A percentile compares a stretch with the other conserved stretches of the same genome.
Conservation (phyloP, 2,888 invertebrate genomes). For the Calliphora vomitoria region DNA sequence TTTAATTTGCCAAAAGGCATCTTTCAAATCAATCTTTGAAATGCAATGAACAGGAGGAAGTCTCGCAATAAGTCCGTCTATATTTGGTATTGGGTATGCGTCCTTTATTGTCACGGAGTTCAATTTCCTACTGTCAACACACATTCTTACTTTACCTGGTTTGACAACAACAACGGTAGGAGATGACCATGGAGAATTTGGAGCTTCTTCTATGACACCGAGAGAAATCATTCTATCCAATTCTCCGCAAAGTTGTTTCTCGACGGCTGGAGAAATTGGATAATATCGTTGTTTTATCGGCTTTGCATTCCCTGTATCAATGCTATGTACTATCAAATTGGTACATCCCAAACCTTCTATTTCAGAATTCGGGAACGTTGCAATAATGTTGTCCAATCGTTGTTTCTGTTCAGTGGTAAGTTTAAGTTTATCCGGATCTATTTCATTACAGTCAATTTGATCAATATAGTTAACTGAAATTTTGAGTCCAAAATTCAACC, state of each 20-base stretch:
- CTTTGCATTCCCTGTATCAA: too few species aligned
- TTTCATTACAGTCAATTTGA: too few species aligned
- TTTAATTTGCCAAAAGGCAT: too few species aligned
- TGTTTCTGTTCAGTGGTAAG: too few species aligned
- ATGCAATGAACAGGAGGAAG: background rate
- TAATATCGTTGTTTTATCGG: background rate
- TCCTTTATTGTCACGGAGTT: background rate
- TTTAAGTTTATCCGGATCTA: too few species aligned
- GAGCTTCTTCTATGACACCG: slow-evolving; percentile 5
- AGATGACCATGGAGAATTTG: slow-evolving; percentile 8
- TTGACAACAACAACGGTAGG: background rate
- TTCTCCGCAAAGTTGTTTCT: slow-evolving; percentile 3
- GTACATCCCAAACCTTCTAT: background rate
- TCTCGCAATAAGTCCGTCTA: background rate
- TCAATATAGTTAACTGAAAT: too few species aligned
- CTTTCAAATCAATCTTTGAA: too few species aligned
- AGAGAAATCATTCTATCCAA: too few species aligned
- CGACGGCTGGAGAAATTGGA: slow-evolving; percentile 7
- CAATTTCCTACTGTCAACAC: background rate
- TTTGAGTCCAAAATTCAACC: too few species aligned
- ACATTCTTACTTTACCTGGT: background rate
- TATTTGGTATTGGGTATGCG: background rate
- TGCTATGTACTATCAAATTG: too few species aligned
- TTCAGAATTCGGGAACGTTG: background rate
- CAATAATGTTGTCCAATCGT: background rate